Conservation (phyloP, 2,113 vertebrate species). For the Galeopterus variegatus region DNA sequence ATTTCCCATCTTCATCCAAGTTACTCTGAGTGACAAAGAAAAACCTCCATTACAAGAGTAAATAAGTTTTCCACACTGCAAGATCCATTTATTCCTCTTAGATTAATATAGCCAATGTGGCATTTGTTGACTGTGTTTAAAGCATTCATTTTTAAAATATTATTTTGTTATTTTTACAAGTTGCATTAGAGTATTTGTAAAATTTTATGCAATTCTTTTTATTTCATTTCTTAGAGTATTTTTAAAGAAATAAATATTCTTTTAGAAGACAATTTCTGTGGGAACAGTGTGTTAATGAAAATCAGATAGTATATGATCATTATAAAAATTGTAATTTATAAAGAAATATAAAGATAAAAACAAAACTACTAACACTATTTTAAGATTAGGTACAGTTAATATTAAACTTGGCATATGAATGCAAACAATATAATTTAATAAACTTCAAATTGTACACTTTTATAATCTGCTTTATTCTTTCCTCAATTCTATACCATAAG, state of each 20-base stretch:
- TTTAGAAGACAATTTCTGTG: neutral
- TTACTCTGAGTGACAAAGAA: neutral
- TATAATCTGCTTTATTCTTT: neutral
- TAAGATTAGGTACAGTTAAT: neutral
- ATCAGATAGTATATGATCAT: neutral
- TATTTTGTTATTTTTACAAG: neutral
- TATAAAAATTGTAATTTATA: neutral
- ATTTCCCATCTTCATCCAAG: neutral
- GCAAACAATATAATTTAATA: neutral
- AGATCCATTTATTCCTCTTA: neutral
- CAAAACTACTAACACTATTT: neutral
- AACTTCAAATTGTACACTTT: neutral
- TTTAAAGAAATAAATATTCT: neutral
- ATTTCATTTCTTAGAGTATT: neutral
- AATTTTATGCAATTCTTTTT: neutral
- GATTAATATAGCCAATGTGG: neutral
- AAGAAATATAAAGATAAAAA: neutral
- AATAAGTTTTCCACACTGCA: neutral
- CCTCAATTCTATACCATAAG: neutral
- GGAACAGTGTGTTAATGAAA: neutral
- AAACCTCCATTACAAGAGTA: neutral
- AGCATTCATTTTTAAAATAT: neutral
- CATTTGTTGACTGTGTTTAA: neutral
- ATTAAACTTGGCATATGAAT: neutral
- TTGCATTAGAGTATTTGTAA: neutral